phyloP scores from a whole-genome alignment of 2,113 vertebrate species.

The Helogale parvula region DNA sequence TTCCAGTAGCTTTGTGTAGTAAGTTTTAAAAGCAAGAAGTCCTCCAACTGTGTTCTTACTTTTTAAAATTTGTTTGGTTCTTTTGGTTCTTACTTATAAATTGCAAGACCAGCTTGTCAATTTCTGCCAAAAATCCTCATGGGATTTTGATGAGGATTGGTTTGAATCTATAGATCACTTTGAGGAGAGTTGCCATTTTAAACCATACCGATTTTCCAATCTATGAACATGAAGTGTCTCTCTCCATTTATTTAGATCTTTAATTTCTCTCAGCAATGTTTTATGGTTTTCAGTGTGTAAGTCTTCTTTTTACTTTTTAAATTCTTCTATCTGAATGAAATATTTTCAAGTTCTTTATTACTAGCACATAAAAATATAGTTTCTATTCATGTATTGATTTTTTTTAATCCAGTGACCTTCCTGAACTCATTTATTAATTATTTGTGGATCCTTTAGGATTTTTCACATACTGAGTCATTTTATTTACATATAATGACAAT shows the following conservation, averaged over 20 bases:
- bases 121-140: background rate
- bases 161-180: background rate
- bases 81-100: background rate
- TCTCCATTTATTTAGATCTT: slow-evolving; percentile 1
- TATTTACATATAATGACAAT: background rate
- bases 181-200: background rate
- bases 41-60: background rate
- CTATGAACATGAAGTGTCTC: background rate
- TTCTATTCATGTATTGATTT: background rate
- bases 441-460: background rate
- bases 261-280: background rate
- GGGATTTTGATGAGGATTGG: background rate
- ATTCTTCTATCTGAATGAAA: background rate
- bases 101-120: background rate
- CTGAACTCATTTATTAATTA: background rate
- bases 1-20: background rate
- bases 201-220: background rate
- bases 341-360: slow-evolving; percentile 1
- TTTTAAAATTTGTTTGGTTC: background rate
- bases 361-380: background rate
- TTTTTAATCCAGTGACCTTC: background rate
- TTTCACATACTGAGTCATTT: slow-evolving; percentile 9
- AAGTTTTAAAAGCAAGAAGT: background rate
- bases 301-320: background rate
- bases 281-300: background rate